phyloP scores from a whole-genome alignment of 64 coral and sea anemone species.

The Exaiptasia diaphana region DNA sequence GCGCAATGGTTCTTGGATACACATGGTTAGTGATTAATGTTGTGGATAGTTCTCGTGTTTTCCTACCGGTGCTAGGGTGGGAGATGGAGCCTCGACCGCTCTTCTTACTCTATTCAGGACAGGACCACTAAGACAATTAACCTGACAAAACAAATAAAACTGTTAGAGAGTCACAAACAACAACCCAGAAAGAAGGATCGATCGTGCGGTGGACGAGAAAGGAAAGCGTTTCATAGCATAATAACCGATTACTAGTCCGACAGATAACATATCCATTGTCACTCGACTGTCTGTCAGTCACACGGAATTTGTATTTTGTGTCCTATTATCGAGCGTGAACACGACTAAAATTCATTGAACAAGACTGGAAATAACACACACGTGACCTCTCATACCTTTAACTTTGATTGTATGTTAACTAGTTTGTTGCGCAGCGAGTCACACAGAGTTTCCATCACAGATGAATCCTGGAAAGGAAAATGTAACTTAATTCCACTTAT shows the following conservation, averaged over 20 bases:
- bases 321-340: too few species aligned
- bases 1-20: background rate
- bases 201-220: too few species aligned
- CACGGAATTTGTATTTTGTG: too few species aligned
- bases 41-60: background rate
- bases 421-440: conserved; percentile 78
- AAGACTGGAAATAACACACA: too few species aligned
- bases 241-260: too few species aligned
- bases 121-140: background rate
- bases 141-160: background rate
- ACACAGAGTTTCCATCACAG: conserved; percentile 64
- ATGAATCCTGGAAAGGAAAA: conserved; percentile 40
- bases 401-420: conserved; percentile 51
- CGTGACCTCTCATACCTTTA: conserved; percentile 63
- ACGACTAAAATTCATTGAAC: too few species aligned
- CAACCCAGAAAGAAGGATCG: too few species aligned
- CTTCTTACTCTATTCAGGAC: background rate
- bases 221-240: too few species aligned
- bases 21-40: background rate
- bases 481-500: too few species aligned
- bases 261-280: too few species aligned
- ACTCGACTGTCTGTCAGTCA: too few species aligned
- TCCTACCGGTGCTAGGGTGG: background rate
- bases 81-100: background rate
- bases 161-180: too few species aligned